Percentiles rank a stretch among this genome's conserved stretches.
Conservation (phyloP, 2,888 invertebrate species). For the Thymelicus lineola region DNA sequence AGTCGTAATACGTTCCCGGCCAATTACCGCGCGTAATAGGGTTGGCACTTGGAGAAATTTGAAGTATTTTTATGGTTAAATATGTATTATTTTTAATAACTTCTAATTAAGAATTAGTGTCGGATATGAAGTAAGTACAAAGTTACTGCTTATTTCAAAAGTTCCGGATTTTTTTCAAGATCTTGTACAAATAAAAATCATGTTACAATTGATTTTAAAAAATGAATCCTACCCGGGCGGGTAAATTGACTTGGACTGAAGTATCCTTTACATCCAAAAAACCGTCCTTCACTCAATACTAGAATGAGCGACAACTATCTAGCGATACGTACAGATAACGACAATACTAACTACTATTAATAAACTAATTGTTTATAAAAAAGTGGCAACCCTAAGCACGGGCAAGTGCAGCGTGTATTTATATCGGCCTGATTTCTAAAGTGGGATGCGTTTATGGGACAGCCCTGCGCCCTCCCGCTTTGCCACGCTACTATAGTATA, state of each 20-base stretch:
- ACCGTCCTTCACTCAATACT: no score
- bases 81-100: background rate
- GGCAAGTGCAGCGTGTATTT: conserved; percentile 83
- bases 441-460: conserved; percentile 84
- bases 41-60: conserved; percentile 18
- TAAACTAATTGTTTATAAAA: background rate
- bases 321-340: no score
- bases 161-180: no score
- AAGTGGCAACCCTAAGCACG: conserved; percentile 61
- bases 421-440: conserved; percentile 83
- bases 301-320: no score
- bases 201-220: no score
- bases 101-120: no score
- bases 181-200: no score
- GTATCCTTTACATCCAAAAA: no score
- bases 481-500: conserved; percentile 5
- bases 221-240: no score
- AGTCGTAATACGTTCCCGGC: conserved; percentile 34
- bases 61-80: background rate
- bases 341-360: background rate
- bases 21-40: conserved; percentile 16
- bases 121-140: no score
- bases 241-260: no score
- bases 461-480: conserved; percentile 65
- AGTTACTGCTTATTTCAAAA: no score